Evolutionary conservation across 64 coral and sea anemone species (phyloP).

Genomic region (Stichodactyla mertensii): DNA sequence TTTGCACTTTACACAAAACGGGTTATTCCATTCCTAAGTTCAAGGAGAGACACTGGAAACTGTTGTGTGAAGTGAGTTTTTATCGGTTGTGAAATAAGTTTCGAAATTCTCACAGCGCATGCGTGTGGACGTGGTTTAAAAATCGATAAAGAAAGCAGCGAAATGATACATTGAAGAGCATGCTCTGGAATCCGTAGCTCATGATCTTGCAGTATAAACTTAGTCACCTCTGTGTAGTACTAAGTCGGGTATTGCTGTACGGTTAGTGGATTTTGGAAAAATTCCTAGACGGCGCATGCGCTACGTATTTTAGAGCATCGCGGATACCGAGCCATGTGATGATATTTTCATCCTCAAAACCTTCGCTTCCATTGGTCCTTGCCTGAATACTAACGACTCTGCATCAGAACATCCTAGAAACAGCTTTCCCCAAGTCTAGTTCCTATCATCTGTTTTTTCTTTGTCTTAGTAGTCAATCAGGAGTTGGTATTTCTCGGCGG

Average conservation of each 20-base stretch:
- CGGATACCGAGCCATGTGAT: not conserved
- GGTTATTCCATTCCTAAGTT: not conserved
- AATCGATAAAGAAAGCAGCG: not conserved
- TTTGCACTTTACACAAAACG: not conserved
- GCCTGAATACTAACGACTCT: not conserved
- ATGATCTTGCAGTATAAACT: not conserved
- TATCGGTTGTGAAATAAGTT: not conserved
- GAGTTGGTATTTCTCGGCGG: not conserved
- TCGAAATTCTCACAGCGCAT: not conserved
- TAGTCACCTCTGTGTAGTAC: not conserved
- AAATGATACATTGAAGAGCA: not conserved
- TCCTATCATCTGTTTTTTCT: not conserved
- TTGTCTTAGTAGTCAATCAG: not conserved
- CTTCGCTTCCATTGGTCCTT: not conserved
- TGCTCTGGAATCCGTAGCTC: not conserved
- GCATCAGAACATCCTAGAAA: not conserved
- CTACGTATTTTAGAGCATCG: not conserved
- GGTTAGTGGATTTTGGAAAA: not conserved
- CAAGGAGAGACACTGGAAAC: not conserved
- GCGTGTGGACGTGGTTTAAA: not conserved
- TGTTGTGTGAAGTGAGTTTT: not conserved
- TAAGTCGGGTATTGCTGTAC: not conserved
- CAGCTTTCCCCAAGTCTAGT: not conserved
- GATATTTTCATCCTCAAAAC: not conserved
- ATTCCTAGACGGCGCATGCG: not conserved